Evolutionary conservation across 2,797 vertebrate genomes (phyloP), one percentile per base, ranked within the genome.

Genomic region (Chaenodraco wilsoni): DNA sequence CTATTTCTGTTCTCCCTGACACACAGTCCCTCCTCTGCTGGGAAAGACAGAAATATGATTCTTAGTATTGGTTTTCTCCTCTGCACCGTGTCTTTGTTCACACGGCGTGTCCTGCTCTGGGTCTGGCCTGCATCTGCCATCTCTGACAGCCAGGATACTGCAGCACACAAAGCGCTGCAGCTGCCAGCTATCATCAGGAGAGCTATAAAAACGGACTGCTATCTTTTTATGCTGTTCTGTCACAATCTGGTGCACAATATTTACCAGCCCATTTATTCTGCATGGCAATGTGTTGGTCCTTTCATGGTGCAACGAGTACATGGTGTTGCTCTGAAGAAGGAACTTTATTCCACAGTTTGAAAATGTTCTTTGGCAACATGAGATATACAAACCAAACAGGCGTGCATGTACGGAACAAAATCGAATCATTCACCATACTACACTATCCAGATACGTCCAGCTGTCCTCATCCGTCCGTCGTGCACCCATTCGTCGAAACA

Each of bases 111-210:
- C 74, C 15, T 65, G 23, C 48, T 70, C 54, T 57, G 64, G 59
- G 54, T 78, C 78, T 80, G 82, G 40, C 55, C 52, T 41, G 46
- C 58, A 46, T 84, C 80, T 82, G 70, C 67, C 14, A 5, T 65
- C 64, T 74, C 40, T 65, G 70, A 67, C 70, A 76, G 64, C 57
- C 75, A 6, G 65, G 54, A 66, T 49, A 16, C 66, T 79, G 61
- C 86, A 80, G 75, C 27, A 51, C 72, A 72, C 54, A 65, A 50
- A 75, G 65, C 78, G 31, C 54, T 54, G 57, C 65, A 78, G 77
- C 78, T 72, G 72, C 71, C 70, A 46, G 57, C 60, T 41, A 44
- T 58, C 46, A 60, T 62, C 48, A 31, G 44, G 31, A 74, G 23
- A 59, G 69, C 60, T 56, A 5, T 52, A 76, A 65, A 70, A 69